A percentile compares a stretch with the other conserved stretches of the same genome.
phyloP scores from a whole-genome alignment of 2,113 vertebrate species.

The Bambusicola thoracicus region DNA sequence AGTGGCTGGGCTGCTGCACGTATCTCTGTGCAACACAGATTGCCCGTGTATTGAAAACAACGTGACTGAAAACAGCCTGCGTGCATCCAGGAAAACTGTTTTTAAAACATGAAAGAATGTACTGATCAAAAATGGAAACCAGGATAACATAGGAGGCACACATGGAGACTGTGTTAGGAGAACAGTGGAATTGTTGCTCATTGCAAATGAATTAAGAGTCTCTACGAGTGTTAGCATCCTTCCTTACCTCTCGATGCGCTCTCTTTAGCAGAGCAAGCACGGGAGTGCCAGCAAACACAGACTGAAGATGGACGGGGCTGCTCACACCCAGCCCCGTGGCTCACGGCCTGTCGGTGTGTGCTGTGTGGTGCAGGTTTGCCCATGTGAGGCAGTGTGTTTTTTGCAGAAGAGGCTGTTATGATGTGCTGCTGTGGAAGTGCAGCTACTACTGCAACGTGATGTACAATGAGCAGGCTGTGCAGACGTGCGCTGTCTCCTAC shows the following conservation, averaged over 20 bases:
- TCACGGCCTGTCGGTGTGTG: neutral
- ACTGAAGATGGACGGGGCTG: neutral
- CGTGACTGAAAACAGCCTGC: neutral
- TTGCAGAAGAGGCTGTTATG: neutral
- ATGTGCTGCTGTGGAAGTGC: neutral
- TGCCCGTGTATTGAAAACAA: neutral
- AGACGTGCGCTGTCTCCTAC: neutral
- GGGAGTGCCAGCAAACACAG: neutral
- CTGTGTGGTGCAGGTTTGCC: neutral
- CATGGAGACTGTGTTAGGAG: neutral
- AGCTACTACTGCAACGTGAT: neutral
- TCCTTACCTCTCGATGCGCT: neutral
- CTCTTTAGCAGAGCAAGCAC: rapidly evolving
- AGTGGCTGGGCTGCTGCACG: neutral
- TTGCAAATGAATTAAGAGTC: neutral
- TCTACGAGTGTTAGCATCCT: neutral
- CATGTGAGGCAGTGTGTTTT: neutral
- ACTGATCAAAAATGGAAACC: neutral
- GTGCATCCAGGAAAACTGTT: neutral
- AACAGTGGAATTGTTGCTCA: neutral
- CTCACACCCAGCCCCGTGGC: neutral
- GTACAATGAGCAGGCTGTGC: neutral
- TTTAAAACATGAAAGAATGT: neutral
- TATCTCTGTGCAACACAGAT: neutral
- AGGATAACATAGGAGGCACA: neutral